phyloP scores from a whole-genome alignment of 2,888 invertebrate genomes.

The Iselma pallidipennis region DNA sequence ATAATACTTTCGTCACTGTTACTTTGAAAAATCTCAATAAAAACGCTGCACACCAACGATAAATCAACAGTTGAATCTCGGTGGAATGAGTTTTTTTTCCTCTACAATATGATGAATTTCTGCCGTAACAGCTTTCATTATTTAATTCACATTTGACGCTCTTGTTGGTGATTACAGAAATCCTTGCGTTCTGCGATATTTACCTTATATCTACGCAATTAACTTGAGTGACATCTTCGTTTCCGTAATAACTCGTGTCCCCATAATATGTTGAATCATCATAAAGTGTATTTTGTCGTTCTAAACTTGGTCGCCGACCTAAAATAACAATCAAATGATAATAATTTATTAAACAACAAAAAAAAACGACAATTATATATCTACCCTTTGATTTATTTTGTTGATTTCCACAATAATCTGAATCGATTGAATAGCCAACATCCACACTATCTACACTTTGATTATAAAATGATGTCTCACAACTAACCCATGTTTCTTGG shows the following conservation, averaged over 20 bases:
- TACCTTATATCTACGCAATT: slow-evolving; percentile 47
- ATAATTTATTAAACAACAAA: slow-evolving; percentile 6
- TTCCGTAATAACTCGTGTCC: slow-evolving; percentile 53
- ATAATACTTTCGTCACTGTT: too few species aligned
- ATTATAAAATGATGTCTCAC: slow-evolving; percentile 57
- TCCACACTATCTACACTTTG: slow-evolving; percentile 53
- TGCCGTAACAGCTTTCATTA: not conserved
- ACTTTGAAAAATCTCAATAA: too few species aligned
- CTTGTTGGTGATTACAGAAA: not conserved
- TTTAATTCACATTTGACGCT: not conserved
- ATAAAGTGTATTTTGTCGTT: slow-evolving; percentile 78
- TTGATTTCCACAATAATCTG: slow-evolving; percentile 55
- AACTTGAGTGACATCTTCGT: slow-evolving; percentile 46
- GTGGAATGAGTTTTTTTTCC: too few species aligned
- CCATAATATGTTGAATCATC: slow-evolving; percentile 70
- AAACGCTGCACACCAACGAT: too few species aligned
- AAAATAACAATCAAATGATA: slow-evolving; percentile 5
- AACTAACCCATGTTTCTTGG: slow-evolving; percentile 62
- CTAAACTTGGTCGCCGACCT: slow-evolving; percentile 72
- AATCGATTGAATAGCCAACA: slow-evolving; percentile 51
- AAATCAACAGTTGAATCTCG: too few species aligned
- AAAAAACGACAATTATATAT: slow-evolving; percentile 12
- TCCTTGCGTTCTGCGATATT: slow-evolving; percentile 2
- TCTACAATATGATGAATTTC: too few species aligned
- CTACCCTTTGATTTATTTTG: slow-evolving; percentile 46